These are phyloP conservation scores for Sakesphorus luctuosus DNA, from an alignment of 2,113 vertebrate genomes.

Conservation along the genomic window DNA sequence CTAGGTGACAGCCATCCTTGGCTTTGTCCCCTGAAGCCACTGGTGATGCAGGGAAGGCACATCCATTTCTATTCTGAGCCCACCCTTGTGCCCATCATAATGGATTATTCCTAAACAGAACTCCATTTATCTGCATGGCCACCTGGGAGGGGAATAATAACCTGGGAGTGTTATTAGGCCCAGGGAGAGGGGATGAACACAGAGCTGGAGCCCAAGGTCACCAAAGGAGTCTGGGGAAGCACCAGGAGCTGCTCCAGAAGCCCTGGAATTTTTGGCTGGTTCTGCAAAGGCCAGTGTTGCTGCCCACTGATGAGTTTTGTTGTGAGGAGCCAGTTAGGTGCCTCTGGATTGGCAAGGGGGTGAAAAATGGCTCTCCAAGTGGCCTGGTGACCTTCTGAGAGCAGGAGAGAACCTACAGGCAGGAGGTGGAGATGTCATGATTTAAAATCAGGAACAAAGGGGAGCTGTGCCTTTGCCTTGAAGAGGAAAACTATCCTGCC, in stretches of 20 bases:
- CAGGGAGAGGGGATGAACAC: neutral
- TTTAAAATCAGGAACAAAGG: neutral
- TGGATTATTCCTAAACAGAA: neutral
- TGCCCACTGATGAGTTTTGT: neutral
- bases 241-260: neutral
- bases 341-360: neutral
- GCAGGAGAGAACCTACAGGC: neutral
- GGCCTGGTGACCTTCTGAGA: neutral
- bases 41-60: neutral
- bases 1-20: neutral
- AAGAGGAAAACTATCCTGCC: neutral
- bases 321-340: neutral
- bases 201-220: neutral
- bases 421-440: neutral
- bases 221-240: neutral
- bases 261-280: neutral
- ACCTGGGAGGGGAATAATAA: neutral
- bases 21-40: neutral
- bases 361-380: neutral
- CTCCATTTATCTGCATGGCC: neutral
- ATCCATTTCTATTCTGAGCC: neutral
- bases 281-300: neutral
- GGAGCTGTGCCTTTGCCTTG: neutral
- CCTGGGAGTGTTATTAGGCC: neutral
- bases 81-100: neutral